Evolutionary conservation across 2,113 vertebrate species (phyloP).

Genomic region (Pelobates fuscus): DNA sequence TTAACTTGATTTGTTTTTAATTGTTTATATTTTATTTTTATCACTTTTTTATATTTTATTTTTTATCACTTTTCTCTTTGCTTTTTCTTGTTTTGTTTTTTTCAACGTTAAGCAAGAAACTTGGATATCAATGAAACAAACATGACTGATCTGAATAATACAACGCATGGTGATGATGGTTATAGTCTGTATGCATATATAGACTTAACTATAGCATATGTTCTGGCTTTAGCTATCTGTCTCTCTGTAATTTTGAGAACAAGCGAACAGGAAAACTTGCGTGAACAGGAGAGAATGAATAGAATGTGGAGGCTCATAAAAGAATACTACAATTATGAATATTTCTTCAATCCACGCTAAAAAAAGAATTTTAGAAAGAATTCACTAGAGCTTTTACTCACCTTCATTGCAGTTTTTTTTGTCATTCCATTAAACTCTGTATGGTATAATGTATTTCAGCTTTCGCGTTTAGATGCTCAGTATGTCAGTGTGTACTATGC

Average conservation of each 20-base stretch:
- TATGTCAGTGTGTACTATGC: not conserved
- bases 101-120: too few species aligned
- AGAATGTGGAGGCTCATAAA: too few species aligned
- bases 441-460: constrained; percentile 41
- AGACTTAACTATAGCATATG: not conserved
- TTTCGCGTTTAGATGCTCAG: not conserved
- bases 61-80: too few species aligned
- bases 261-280: too few species aligned
- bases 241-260: constrained; percentile 18
- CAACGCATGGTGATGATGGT: not conserved
- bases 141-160: not conserved
- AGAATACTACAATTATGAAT: too few species aligned
- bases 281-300: too few species aligned
- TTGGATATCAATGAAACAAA: too few species aligned
- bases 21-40: too few species aligned
- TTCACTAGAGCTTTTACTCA: not conserved
- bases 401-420: constrained; percentile 49
- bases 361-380: constrained; percentile 36
- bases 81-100: too few species aligned
- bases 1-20: too few species aligned
- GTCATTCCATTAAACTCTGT: constrained; percentile 16
- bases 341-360: constrained; percentile 47
- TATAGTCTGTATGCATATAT: not conserved
- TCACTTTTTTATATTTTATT: too few species aligned
- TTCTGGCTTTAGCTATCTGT: constrained; percentile 4